Evolutionary conservation across 2,113 vertebrate species (phyloP).

Genomic region (Galeopterus variegatus): DNA sequence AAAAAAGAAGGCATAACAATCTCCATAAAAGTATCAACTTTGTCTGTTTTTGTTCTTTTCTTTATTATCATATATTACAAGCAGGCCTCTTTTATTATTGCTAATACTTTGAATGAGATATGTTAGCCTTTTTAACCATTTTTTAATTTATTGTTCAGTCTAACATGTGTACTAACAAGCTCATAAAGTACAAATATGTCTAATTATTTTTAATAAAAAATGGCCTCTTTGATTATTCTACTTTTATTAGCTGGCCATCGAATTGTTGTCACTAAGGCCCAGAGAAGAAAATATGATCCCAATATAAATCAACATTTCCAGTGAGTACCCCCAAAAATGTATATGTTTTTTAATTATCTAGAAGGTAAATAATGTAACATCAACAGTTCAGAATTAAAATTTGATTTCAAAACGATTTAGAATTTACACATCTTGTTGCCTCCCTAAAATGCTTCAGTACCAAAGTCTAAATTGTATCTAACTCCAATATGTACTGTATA

Average conservation of each 20-base stretch:
- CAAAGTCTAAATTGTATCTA: neutral
- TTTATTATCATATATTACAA: neutral
- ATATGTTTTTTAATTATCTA: neutral
- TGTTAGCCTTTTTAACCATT: neutral
- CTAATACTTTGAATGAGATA: constrained; percentile 1
- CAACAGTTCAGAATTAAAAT: constrained; percentile 24
- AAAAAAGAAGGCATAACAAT: neutral
- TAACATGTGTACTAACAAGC: neutral
- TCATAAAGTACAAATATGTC: neutral
- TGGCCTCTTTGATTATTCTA: neutral
- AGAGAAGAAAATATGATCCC: constrained; percentile 14
- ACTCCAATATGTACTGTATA: neutral
- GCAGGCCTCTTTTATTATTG: constrained; percentile 30
- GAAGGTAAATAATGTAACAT: neutral
- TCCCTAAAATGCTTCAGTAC: neutral
- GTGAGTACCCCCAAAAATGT: neutral
- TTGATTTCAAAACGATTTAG: neutral
- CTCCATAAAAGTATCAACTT: neutral
- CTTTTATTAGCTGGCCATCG: constrained; percentile 29
- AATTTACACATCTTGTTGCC: neutral
- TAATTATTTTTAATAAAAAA: constrained; percentile 58
- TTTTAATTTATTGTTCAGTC: neutral
- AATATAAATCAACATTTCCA: constrained; percentile 17
- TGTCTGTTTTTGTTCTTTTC: neutral
- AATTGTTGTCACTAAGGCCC: neutral